Evolutionary conservation across 1,140 invertebrate genomes (phyloP), one percentile per base, ranked within the genome.

Genomic region (Campoletis sonorensis): DNA sequence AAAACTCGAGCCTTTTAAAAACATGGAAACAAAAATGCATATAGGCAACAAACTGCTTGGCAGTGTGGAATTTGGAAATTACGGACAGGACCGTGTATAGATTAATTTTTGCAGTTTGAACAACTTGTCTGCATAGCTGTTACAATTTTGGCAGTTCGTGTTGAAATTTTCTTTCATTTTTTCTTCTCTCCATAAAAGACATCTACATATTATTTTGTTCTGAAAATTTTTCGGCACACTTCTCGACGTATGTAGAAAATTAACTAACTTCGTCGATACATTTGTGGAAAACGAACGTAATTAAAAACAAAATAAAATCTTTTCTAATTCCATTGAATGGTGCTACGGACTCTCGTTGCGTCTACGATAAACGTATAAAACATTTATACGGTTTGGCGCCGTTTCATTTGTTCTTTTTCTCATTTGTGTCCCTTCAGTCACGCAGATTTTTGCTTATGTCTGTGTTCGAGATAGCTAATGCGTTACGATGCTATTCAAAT

Each of bases 61-160:
- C 86, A 87, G 85, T 87, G 82, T 33, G 79, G 81, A 23, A 58
- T 23, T 58, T 67, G 81, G 78, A 81, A 84, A 70, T 68, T 54
- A 81, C 83, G 45, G 45, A 81, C 21, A 58, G 18, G 78, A 79
- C 75, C 67, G 67, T 64, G 61, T 73, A 70, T 64, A 30, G 75
- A 61, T 71, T 33, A 67, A 26, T 30, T 73, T 80, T 58, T 18
- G 61, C 68, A 7, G 75, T 26, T 71, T 75, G 5, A 16, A 58
- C 15, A 75, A 75, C 13, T 26, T 71, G 30, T 49, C 75, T 76
- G 78, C 77, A 76, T 67, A 79, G 18, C 49, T 40, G 30, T 27
- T 78, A 79, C 61, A 82, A 54, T 67, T 84, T 81, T 87, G 86
- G 86, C 86, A 87, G 86, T 87, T 83, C 72, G 79, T 82, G 27